Evolutionary conservation across 92 coral and sea anemone genomes (phyloP).

Genomic region (Ricordea florida): DNA sequence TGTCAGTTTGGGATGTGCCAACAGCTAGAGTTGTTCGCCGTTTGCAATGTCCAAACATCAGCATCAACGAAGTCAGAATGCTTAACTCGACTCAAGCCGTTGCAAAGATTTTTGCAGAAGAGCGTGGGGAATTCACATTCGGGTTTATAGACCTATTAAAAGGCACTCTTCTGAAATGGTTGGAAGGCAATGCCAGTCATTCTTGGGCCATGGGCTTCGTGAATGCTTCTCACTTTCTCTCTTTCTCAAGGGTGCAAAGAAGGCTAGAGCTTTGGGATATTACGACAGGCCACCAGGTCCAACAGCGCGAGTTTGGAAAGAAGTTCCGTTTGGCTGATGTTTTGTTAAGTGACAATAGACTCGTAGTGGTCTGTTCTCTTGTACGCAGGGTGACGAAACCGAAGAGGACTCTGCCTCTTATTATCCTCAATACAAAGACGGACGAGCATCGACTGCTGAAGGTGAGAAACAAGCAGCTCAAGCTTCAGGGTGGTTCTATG

Average conservation of each 20-base stretch:
- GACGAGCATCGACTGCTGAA: conserved; percentile 48
- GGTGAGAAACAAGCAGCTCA: conserved; percentile 38
- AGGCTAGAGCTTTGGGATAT: conserved; percentile 63
- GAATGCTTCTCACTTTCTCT: conserved; percentile 47
- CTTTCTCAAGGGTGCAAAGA: conserved; percentile 70
- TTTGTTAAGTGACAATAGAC: conserved; percentile 40
- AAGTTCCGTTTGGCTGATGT: conserved; percentile 63
- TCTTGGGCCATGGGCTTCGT: conserved; percentile 59
- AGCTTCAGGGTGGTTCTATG: conserved; percentile 43
- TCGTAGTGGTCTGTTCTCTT: conserved; percentile 44
- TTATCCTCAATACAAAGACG: conserved; percentile 38
- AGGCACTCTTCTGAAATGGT: conserved; percentile 51
- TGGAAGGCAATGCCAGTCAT: conserved; percentile 62
- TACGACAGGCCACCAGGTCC: conserved; percentile 46
- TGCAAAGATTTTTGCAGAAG: conserved; percentile 56
- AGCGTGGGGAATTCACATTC: conserved; percentile 43
- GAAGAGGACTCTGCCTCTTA: conserved; percentile 61
- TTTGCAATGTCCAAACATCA: conserved; percentile 30
- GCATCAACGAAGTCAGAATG: conserved; percentile 61
- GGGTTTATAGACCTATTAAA: conserved; percentile 58
- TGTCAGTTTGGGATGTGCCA: conserved; percentile 58
- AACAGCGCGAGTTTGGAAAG: conserved; percentile 50
- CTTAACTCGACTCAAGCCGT: conserved; percentile 60
- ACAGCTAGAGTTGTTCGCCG: conserved; percentile 43
- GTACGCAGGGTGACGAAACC: conserved; percentile 17